phyloP scores from a whole-genome alignment of 2,888 invertebrate genomes.

The Campopleginae sp. region DNA sequence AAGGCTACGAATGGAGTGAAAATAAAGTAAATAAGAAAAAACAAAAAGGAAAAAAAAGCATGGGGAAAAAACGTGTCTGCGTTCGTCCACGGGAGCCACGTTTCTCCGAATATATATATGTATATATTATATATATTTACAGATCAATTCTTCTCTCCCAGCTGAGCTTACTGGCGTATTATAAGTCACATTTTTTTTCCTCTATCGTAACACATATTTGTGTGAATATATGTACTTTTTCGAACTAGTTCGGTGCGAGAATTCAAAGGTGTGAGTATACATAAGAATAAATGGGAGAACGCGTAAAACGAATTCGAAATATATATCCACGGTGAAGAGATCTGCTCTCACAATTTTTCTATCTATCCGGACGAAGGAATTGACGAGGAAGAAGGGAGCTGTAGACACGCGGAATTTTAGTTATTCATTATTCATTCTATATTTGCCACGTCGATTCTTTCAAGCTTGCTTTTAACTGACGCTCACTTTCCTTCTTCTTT shows the following conservation, averaged over 20 bases:
- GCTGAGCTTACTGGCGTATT: not conserved
- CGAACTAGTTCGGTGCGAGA: conserved; percentile 19
- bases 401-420: conserved; percentile 22
- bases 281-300: not conserved
- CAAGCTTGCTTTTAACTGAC: conserved; percentile 18
- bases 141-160: conserved; percentile 34
- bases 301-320: conserved; percentile 13
- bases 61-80: conserved; percentile 14
- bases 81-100: conserved; percentile 17
- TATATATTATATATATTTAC: conserved; percentile 7
- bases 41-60: conserved; percentile 42
- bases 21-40: conserved; percentile 4
- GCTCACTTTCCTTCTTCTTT: conserved; percentile 25
- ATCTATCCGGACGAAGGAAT: conserved; percentile 55
- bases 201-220: conserved; percentile 5
- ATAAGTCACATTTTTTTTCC: conserved; percentile 11
- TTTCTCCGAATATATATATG: conserved; percentile 21
- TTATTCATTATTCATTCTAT: conserved; percentile 29
- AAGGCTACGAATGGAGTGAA: conserved; percentile 35
- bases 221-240: not conserved
- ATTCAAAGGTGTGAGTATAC: not conserved
- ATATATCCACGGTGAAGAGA: conserved; percentile 15
- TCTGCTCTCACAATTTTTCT: conserved; percentile 43
- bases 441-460: conserved; percentile 39
- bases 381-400: conserved; percentile 53